Percentiles rank a stretch among this genome's conserved stretches.
phyloP scores from a whole-genome alignment of 2,113 vertebrate genomes.

The Forbesichthys agassizii region DNA sequence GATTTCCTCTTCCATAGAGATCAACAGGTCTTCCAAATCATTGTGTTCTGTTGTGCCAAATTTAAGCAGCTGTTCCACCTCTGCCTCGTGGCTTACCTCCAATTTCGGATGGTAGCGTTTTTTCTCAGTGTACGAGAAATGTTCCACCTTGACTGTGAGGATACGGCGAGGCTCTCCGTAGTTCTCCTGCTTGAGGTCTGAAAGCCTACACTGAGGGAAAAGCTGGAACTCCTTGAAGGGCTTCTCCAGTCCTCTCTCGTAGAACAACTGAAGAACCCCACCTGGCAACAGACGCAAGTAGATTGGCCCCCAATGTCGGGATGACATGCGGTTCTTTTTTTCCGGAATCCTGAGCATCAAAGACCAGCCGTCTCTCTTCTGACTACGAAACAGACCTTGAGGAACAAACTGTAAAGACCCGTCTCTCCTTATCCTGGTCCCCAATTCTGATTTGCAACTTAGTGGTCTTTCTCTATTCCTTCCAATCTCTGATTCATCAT shows the following conservation, averaged over 20 bases:
- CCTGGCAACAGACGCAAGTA: slow-evolving; percentile 86
- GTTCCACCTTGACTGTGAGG: slow-evolving; percentile 90
- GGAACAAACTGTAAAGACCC: slow-evolving; percentile 72
- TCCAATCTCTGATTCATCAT: slow-evolving; percentile 16
- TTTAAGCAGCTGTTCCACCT: slow-evolving; percentile 92
- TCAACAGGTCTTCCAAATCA: slow-evolving; percentile 86
- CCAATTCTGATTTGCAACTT: slow-evolving; percentile 32
- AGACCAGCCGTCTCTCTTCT: slow-evolving; percentile 85
- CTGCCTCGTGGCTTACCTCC: slow-evolving; percentile 85
- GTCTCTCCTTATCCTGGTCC: slow-evolving; percentile 36
- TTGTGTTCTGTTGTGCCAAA: slow-evolving; percentile 85
- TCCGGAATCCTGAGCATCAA: slow-evolving; percentile 97
- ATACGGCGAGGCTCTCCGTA: slow-evolving; percentile 88
- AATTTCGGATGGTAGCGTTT: slow-evolving; percentile 89
- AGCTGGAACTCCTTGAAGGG: slow-evolving; percentile 95
- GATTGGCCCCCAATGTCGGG: slow-evolving; percentile 95
- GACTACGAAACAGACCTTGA: slow-evolving; percentile 81
- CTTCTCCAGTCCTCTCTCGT: slow-evolving; percentile 93
- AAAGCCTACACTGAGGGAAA: slow-evolving; percentile 83
- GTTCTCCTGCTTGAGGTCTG: slow-evolving; percentile 88
- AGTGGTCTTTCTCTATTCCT: slow-evolving; percentile 35
- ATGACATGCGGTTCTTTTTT: slow-evolving; percentile 98
- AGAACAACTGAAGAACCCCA: slow-evolving; percentile 93
- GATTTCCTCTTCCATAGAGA: slow-evolving; percentile 88
- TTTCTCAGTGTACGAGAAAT: slow-evolving; percentile 86